Evolutionary conservation across 2,797 vertebrate genomes (phyloP).

Genomic region (Gymnoscopelus braueri): DNA sequence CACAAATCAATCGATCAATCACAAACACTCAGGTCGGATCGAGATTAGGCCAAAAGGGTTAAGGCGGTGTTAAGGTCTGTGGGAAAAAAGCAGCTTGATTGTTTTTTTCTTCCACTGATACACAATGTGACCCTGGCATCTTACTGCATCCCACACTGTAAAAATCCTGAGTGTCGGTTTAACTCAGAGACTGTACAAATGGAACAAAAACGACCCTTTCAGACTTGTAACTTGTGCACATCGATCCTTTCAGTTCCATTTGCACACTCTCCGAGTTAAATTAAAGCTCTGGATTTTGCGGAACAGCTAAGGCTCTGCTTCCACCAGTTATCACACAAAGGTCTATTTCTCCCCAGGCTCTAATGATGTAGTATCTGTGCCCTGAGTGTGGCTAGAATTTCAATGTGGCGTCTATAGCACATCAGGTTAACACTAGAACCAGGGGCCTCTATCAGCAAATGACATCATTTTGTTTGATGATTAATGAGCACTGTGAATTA

Average conservation of each 20-base stretch:
- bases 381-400: slow-evolving; percentile 55
- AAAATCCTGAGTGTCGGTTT: too few species aligned
- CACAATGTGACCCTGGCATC: slow-evolving; percentile 31
- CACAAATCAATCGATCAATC: slow-evolving; percentile 51
- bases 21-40: slow-evolving; percentile 20
- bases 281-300: too few species aligned
- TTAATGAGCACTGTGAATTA: too few species aligned
- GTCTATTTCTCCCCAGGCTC: slow-evolving; percentile 35
- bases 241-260: too few species aligned
- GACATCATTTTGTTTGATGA: neutral
- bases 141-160: slow-evolving; percentile 15
- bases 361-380: slow-evolving; percentile 54
- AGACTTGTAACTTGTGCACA: too few species aligned
- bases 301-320: slow-evolving; percentile 24
- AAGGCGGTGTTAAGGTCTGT: slow-evolving; percentile 31
- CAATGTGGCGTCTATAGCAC: slow-evolving; percentile 41
- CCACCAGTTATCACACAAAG: slow-evolving; percentile 48
- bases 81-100: slow-evolving; percentile 34
- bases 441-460: slow-evolving; percentile 16
- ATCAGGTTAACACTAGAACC: slow-evolving; percentile 15
- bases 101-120: slow-evolving; percentile 42
- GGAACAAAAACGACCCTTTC: too few species aligned
- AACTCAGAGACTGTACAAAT: too few species aligned
- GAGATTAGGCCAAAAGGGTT: slow-evolving; percentile 31
- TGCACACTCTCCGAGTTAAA: too few species aligned